Evolutionary conservation across 2,888 invertebrate genomes (phyloP).

Genomic region (Noctua janthe): DNA sequence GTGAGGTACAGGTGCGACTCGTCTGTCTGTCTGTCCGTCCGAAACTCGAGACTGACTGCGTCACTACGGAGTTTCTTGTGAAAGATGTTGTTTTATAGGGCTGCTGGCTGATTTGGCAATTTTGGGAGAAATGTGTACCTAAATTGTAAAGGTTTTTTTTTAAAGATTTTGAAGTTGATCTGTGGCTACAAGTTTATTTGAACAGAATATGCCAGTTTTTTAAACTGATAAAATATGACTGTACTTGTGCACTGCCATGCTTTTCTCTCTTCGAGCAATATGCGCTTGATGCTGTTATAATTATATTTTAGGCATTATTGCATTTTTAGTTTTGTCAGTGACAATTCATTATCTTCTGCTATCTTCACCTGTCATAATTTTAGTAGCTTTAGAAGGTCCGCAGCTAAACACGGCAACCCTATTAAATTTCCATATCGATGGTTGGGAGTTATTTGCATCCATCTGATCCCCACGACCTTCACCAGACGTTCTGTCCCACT

Average conservation of each 20-base stretch:
- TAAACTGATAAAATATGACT: not conserved
- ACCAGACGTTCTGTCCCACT: not conserved
- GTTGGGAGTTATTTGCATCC: not conserved
- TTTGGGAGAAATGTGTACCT: not conserved
- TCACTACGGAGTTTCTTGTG: conserved; percentile 63
- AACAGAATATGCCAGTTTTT: not conserved
- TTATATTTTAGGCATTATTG: not conserved
- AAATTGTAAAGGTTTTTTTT: not conserved
- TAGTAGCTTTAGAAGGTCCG: not conserved
- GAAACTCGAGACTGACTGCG: conserved; percentile 71
- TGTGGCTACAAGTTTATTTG: not conserved
- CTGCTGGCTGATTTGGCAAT: conserved; percentile 12
- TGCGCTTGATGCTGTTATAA: not conserved
- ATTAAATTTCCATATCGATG: not conserved
- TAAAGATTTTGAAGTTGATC: not conserved
- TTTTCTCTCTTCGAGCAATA: not conserved
- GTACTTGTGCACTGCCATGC: not conserved
- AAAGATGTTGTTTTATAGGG: conserved; percentile 57
- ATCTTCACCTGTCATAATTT: not conserved
- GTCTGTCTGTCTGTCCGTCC: conserved; percentile 73
- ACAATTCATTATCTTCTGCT: not conserved
- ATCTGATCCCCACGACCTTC: not conserved
- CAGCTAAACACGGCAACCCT: not conserved
- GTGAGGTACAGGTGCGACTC: conserved; percentile 80
- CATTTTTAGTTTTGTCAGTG: not conserved